Evolutionary conservation across 2,113 vertebrate genomes (phyloP).

Genomic region (Nibea coibor): DNA sequence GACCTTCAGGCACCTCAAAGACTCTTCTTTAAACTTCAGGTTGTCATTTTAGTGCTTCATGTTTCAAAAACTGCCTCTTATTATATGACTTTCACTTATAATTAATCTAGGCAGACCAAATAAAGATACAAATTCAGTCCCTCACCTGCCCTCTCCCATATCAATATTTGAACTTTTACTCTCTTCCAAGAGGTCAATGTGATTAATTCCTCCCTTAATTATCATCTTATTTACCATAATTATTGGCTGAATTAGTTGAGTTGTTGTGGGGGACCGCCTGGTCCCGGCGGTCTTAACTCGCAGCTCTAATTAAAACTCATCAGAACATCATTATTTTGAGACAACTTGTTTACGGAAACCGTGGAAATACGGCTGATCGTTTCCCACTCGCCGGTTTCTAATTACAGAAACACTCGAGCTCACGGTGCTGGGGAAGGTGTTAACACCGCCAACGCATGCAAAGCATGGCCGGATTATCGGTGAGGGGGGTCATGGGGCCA

Average conservation of each 20-base stretch:
- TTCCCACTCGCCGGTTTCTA: slow-evolving; percentile 85
- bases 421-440: background rate
- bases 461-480: background rate
- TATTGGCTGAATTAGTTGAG: slow-evolving; percentile 52
- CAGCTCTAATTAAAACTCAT: slow-evolving; percentile 95
- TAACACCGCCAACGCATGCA: slow-evolving; percentile 17
- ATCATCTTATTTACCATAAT: slow-evolving; percentile 45
- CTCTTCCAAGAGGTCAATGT: slow-evolving; percentile 33
- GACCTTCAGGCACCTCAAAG: background rate
- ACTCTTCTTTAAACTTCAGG: background rate
- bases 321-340: slow-evolving; percentile 93
- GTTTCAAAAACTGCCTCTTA: background rate
- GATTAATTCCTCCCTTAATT: slow-evolving; percentile 55
- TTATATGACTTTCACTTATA: slow-evolving; percentile 16
- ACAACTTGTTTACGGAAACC: slow-evolving; percentile 92
- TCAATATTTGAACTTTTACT: slow-evolving; percentile 55
- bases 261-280: slow-evolving; percentile 83
- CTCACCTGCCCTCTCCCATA: slow-evolving; percentile 6
- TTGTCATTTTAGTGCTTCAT: background rate
- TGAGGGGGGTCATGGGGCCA: background rate
- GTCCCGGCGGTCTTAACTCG: slow-evolving; percentile 90
- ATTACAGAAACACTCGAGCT: slow-evolving; percentile 22
- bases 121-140: background rate
- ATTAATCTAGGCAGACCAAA: slow-evolving; percentile 5
- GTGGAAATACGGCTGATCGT: slow-evolving; percentile 85